phyloP scores from a whole-genome alignment of 23 tunicate genomes.

The Styela plicata region DNA sequence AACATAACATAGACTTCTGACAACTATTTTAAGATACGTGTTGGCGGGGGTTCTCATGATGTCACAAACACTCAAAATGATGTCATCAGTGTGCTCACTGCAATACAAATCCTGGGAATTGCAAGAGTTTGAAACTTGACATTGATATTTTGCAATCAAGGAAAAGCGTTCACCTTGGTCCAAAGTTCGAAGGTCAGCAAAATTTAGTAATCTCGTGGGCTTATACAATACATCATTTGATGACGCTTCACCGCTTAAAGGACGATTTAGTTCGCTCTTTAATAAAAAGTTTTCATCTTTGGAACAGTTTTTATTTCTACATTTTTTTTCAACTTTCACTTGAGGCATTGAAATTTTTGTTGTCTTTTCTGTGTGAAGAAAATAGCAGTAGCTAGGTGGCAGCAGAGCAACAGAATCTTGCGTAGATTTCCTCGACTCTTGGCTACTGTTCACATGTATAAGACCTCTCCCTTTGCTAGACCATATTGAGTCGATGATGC shows the following conservation, averaged over 20 bases:
- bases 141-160: background rate
- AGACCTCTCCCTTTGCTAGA: background rate
- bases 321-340: background rate
- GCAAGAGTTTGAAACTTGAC: background rate
- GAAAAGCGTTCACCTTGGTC: conserved; percentile 1
- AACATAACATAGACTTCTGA: background rate
- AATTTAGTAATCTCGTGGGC: background rate
- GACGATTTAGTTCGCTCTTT: conserved; percentile 16
- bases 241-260: background rate
- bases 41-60: background rate
- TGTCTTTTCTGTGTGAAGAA: background rate
- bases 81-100: background rate
- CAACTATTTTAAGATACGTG: background rate
- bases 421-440: background rate
- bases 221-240: background rate
- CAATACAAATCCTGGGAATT: conserved; percentile 9
- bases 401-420: background rate
- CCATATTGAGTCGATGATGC: conserved; percentile 17
- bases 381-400: conserved; percentile 21
- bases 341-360: background rate
- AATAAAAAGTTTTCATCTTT: background rate
- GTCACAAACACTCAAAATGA: background rate
- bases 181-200: background rate
- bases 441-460: background rate
- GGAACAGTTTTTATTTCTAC: background rate